A percentile compares a stretch with the other conserved stretches of the same genome.
phyloP scores from a whole-genome alignment of 2,888 invertebrate species.

The Pardosa pseudoannulata region DNA sequence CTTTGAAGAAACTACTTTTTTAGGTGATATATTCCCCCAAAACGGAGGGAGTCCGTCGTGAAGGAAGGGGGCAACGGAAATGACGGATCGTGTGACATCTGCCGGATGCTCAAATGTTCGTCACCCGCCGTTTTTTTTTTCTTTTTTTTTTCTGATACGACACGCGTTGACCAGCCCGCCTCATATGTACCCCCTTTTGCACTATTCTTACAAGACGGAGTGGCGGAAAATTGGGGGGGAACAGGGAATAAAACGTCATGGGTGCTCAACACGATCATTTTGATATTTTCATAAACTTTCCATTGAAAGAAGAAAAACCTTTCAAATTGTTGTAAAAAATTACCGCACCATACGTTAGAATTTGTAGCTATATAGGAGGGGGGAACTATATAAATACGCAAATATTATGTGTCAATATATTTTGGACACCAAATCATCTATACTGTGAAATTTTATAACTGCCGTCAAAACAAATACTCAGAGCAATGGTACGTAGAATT shows the following conservation, averaged over 20 bases:
- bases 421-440: too few species aligned
- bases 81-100: conserved; percentile 71
- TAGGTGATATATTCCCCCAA: background rate
- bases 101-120: conserved; percentile 64
- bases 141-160: conserved; percentile 46
- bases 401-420: too few species aligned
- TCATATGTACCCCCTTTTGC: conserved; percentile 26
- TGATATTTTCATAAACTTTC: too few species aligned
- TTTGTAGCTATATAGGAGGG: too few species aligned
- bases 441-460: too few species aligned
- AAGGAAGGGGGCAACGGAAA: conserved; percentile 56
- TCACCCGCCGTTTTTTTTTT: conserved; percentile 60
- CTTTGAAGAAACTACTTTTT: conserved; percentile 8
- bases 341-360: too few species aligned
- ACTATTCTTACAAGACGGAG: conserved; percentile 28
- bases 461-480: too few species aligned
- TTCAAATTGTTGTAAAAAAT: too few species aligned
- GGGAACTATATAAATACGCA: too few species aligned
- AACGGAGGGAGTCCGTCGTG: conserved; percentile 4
- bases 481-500: too few species aligned
- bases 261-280: background rate
- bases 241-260: background rate
- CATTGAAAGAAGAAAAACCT: too few species aligned
- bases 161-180: conserved; percentile 54
- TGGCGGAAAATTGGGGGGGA: conserved; percentile 23